Conservation (phyloP, 2,797 vertebrate species). For the Momotus momota region DNA sequence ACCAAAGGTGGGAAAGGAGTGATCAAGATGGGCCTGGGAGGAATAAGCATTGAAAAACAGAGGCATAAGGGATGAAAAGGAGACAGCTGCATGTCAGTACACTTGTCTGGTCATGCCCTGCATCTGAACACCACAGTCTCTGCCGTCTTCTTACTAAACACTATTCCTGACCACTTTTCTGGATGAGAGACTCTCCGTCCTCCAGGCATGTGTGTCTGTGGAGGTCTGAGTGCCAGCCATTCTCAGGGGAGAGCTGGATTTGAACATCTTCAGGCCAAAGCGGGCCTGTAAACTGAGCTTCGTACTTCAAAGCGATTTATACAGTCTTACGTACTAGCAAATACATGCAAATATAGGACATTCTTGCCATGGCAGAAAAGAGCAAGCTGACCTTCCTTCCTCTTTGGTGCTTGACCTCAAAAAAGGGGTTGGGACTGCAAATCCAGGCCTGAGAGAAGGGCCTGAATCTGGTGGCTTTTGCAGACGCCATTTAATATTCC, state of each 20-base stretch:
- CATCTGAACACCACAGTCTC: rapidly evolving
- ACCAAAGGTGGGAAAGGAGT: no score
- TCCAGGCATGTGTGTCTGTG: background rate
- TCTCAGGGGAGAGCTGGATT: background rate
- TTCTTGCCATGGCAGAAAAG: background rate
- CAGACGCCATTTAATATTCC: background rate
- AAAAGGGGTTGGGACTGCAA: background rate
- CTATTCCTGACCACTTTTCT: background rate
- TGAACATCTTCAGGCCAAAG: background rate
- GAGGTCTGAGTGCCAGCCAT: background rate
- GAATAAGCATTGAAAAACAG: no score
- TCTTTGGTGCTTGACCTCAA: background rate
- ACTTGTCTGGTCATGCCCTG: background rate
- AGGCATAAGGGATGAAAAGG: no score
- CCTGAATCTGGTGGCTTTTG: background rate
- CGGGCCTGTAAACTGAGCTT: background rate
- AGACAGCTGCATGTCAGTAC: background rate
- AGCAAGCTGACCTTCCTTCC: background rate
- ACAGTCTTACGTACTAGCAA: background rate
- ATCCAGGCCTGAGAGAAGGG: background rate
- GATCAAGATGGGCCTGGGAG: no score
- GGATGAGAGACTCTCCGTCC: background rate
- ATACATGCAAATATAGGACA: background rate
- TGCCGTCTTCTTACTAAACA: background rate
- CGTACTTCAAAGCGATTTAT: background rate